Evolutionary conservation across 1,140 invertebrate genomes (phyloP).

Genomic region (Cydia splendana): DNA sequence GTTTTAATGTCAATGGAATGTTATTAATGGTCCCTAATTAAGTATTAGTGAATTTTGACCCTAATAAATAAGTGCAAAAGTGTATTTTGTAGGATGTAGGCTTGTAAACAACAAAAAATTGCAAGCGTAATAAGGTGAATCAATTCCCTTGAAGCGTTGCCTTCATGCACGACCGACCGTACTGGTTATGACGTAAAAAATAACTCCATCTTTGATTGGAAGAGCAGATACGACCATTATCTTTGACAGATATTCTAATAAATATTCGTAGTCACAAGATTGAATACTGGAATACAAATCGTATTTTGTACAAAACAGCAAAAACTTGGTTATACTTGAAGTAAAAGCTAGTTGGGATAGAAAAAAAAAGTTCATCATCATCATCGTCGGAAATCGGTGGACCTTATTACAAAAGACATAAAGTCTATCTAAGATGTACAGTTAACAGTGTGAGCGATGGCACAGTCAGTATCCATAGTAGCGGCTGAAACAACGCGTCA

Average conservation of each 20-base stretch:
- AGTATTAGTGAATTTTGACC: not conserved
- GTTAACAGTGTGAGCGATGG: too few species aligned
- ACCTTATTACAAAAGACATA: too few species aligned
- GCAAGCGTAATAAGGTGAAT: slow-evolving; percentile 22
- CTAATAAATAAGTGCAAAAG: not conserved
- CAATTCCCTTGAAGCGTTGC: slow-evolving; percentile 21
- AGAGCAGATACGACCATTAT: not conserved
- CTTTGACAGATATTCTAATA: not conserved
- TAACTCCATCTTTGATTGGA: slow-evolving; percentile 27
- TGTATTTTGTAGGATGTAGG: not conserved
- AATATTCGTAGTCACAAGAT: not conserved
- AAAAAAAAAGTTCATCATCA: too few species aligned
- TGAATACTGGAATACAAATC: not conserved
- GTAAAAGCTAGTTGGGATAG: too few species aligned
- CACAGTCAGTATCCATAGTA: too few species aligned
- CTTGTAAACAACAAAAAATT: slow-evolving; percentile 28
- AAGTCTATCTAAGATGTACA: too few species aligned
- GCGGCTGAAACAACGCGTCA: too few species aligned
- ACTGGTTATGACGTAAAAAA: slow-evolving; percentile 32
- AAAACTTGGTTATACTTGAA: too few species aligned
- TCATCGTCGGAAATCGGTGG: too few species aligned
- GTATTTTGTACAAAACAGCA: not conserved
- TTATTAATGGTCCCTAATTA: not conserved
- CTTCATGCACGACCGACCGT: slow-evolving; percentile 28
- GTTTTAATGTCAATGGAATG: not conserved